Evolutionary conservation across 1,140 invertebrate species (phyloP).

Genomic region (Heliconius congener): DNA sequence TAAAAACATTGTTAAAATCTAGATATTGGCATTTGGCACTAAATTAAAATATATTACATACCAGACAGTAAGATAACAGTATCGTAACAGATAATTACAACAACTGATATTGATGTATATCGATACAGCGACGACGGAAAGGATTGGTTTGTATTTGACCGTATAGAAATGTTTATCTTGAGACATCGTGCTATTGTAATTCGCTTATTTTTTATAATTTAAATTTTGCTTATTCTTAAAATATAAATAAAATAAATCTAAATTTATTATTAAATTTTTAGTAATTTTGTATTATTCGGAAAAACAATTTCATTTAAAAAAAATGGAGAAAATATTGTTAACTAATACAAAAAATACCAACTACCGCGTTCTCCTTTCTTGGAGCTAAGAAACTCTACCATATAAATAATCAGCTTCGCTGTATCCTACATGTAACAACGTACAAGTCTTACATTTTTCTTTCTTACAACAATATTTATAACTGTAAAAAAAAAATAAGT

Average conservation of each 20-base stretch:
- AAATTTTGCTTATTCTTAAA: no score
- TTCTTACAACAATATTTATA: not conserved
- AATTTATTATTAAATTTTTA: no score
- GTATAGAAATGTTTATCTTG: not conserved
- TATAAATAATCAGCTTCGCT: no score
- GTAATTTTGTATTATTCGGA: no score
- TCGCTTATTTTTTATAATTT: not conserved
- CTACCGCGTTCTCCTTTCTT: no score
- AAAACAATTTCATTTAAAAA: no score
- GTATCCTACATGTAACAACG: no score
- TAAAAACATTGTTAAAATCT: not conserved
- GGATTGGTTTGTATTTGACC: not conserved
- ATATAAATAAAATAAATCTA: no score
- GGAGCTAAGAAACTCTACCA: no score
- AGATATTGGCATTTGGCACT: not conserved
- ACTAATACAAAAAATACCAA: no score
- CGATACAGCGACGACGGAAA: not conserved
- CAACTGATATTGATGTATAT: not conserved
- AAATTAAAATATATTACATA: not conserved
- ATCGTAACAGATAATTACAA: not conserved
- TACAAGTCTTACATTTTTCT: not conserved
- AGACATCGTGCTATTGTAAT: not conserved
- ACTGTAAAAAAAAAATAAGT: no score
- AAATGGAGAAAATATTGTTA: no score
- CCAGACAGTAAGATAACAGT: not conserved